Conservation (phyloP, 1,140 invertebrate genomes). For the Brachionus paranguensis region DNA sequence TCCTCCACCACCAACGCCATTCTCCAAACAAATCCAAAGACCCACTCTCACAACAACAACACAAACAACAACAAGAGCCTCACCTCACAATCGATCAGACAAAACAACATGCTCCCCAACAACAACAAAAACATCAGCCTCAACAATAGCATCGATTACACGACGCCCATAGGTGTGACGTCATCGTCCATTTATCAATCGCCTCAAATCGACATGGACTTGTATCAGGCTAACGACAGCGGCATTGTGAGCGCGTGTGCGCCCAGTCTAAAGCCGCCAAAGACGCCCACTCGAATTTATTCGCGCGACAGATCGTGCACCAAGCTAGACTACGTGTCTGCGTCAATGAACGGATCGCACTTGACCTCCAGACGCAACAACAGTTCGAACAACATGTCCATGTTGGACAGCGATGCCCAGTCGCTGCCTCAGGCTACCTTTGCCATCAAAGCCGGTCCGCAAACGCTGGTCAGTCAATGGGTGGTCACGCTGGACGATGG, state of each 20-base stretch:
- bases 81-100: not conserved
- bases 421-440: conserved; percentile 33
- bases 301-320: not conserved
- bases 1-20: not conserved
- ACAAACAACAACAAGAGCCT: not conserved
- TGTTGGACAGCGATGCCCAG: conserved; percentile 32
- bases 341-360: not conserved
- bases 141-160: conserved; percentile 28
- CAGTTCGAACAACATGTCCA: conserved; percentile 6
- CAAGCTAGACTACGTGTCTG: not conserved
- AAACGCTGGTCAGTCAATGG: conserved; percentile 38
- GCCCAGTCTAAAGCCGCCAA: conserved; percentile 16
- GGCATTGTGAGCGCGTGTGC: not conserved
- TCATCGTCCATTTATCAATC: conserved; percentile 36
- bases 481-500: conserved; percentile 35
- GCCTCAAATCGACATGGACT: conserved; percentile 21
- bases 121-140: not conserved
- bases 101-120: not conserved
- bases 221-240: conserved; percentile 7
- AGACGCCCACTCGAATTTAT: conserved; percentile 30
- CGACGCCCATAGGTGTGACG: not conserved
- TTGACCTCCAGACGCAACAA: not conserved
- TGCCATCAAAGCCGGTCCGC: conserved; percentile 37
- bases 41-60: not conserved
- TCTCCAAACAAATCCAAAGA: not conserved